Percentiles rank a stretch among this genome's conserved stretches.
Evolutionary conservation across 2,113 vertebrate species (phyloP).

Genomic region (Odontesthes bonariensis): DNA sequence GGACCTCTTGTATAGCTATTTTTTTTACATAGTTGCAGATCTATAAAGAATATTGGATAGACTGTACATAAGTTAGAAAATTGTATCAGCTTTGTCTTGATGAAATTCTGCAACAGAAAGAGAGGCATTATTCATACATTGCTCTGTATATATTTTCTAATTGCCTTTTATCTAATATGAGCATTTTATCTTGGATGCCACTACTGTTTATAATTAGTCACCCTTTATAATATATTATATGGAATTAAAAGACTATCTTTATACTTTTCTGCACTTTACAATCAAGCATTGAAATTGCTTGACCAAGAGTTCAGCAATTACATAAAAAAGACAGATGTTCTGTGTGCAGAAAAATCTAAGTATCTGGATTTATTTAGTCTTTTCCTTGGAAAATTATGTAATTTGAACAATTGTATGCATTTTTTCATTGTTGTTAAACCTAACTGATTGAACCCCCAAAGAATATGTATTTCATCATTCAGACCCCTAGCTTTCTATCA

Average conservation of each 20-base stretch:
- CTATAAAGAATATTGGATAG: not conserved
- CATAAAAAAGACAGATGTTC: not conserved
- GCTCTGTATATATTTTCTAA: not conserved
- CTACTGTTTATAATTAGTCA: not conserved
- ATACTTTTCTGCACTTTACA: not conserved
- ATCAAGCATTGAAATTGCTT: not conserved
- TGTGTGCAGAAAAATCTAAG: not conserved
- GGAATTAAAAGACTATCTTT: not conserved
- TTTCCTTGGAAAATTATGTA: not conserved
- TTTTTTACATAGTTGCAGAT: not conserved
- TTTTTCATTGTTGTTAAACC: no score
- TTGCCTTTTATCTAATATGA: not conserved
- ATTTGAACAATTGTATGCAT: not conserved
- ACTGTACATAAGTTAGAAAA: not conserved
- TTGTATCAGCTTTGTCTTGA: not conserved
- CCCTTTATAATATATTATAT: not conserved
- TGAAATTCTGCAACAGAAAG: conserved; percentile 1
- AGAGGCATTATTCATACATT: not conserved
- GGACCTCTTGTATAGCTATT: not conserved
- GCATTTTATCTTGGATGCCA: not conserved
- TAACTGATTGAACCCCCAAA: no score
- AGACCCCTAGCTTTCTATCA: not conserved
- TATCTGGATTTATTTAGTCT: not conserved
- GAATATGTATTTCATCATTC: not conserved
- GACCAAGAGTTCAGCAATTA: not conserved